Evolutionary conservation across 2,888 invertebrate species (phyloP), one percentile per base, ranked within the genome.

Genomic region (Lycaena phlaeas): DNA sequence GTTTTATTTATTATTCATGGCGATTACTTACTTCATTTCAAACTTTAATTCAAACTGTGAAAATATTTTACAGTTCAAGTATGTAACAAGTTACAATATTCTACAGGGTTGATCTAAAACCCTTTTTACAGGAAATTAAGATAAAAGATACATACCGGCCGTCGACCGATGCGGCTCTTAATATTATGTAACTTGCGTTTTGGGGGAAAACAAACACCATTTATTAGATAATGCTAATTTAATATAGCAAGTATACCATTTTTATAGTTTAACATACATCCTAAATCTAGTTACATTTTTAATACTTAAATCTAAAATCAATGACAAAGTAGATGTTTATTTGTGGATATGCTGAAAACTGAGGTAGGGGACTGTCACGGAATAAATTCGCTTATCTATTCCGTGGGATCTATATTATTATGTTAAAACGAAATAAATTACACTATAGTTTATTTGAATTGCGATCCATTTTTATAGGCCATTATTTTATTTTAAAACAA

Each of bases 171-270:
- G n/a, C n/a, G n/a, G n/a, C n/a, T n/a, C n/a, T n/a, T n/a, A n/a
- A n/a, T n/a, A n/a, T n/a, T n/a, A n/a, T n/a, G n/a, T n/a, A n/a
- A n/a, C n/a, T n/a, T n/a, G n/a, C n/a, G n/a, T n/a, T n/a, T n/a
- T n/a, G n/a, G n/a, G 14, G 17, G 7, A 44, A 49, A 42, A 29
- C 5, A 51, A 51, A 51, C 46, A 48, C 22, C 30, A 29, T 45
- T 46, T 36, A 41, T 53, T 62, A 64, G 61, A 66, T 76, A 70
- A 65, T 71, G 68, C 73, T 77, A 78, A 61, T 78, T 78, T 81
- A 81, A 74, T 81, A 78, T 74, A 77, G 57, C 70, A 71, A 68
- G 64, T 68, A 74, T 64, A 55, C 48, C 61, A 76, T 12, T 28
- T 17, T n/a, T n/a, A n/a, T 14, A 9, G 28, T 71, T 70, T 75